These are phyloP conservation scores for Danaus melanippus DNA, from an alignment of 1,140 invertebrate genomes.

Conservation along the genomic window DNA sequence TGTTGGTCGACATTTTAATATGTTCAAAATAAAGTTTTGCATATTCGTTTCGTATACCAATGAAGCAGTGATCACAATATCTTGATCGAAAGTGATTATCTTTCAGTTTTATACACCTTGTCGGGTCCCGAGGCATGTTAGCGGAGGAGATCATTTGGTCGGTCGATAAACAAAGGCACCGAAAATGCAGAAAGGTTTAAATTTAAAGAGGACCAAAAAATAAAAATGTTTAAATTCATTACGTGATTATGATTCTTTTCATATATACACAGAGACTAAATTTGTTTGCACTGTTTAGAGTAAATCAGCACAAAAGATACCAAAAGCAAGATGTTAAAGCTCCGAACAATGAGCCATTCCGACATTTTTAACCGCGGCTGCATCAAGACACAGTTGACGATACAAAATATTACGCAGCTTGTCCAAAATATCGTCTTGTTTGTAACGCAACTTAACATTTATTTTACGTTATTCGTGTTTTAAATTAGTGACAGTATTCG, in stretches of 20 bases:
- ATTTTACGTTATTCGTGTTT: no score
- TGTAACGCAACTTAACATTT: no score
- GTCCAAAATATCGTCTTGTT: no score
- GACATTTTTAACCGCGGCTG: conserved; percentile 7
- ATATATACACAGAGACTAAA: conserved; percentile 2
- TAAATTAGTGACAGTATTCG: no score
- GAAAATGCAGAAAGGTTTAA: conserved; percentile 8
- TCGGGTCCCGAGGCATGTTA: conserved; percentile 4
- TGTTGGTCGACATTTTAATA: no score
- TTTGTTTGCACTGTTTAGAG: conserved; percentile 3
- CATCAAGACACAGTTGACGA: background rate
- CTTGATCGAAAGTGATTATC: conserved; percentile 8
- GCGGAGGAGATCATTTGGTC: conserved; percentile 10
- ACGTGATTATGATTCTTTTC: conserved; percentile 3
- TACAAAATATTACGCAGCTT: conserved; percentile 8
- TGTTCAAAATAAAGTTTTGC: no score
- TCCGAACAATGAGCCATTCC: conserved; percentile 13
- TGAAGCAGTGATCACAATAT: conserved; percentile 1
- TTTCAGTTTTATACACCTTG: conserved; percentile 8
- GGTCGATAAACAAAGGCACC: conserved; percentile 13
- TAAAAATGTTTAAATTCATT: conserved; percentile 7
- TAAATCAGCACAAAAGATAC: conserved; percentile 1
- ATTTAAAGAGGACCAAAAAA: conserved; percentile 6
- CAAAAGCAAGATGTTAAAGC: conserved; percentile 8
- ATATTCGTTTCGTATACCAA: no score